Evolutionary conservation across 2,113 vertebrate genomes (phyloP).

Genomic region (Anser brachyrhynchus): DNA sequence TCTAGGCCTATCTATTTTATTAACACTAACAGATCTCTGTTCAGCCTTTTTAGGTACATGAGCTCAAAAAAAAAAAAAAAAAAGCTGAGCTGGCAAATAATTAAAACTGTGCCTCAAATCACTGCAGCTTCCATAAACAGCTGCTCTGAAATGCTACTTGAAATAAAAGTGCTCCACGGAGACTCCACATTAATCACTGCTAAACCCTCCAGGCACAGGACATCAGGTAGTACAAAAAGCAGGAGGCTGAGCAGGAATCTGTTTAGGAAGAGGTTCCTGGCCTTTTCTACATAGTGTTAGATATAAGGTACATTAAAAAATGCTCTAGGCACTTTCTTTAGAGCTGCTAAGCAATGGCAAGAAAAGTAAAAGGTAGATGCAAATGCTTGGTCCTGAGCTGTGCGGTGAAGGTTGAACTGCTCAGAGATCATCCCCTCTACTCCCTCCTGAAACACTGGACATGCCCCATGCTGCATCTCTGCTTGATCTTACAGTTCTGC

Average conservation of each 20-base stretch:
- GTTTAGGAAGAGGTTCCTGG: background rate
- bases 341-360: background rate
- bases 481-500: background rate
- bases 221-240: background rate
- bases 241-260: background rate
- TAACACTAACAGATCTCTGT: background rate
- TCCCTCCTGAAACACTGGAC: background rate
- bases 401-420: background rate
- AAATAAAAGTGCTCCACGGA: background rate
- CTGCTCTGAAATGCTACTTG: conserved; percentile 2
- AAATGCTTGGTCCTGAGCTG: background rate
- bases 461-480: rapidly evolving
- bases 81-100: conserved; percentile 24
- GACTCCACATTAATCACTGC: background rate
- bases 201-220: background rate
- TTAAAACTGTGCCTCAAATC: conserved; percentile 23
- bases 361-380: background rate
- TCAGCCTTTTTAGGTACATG: background rate
- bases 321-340: background rate
- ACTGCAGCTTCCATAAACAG: background rate
- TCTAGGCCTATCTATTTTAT: background rate
- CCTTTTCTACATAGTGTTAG: background rate
- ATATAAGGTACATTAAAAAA: background rate
- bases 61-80: background rate
- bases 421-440: background rate